Conservation (phyloP, 2,888 invertebrate genomes). For the Sphinx pinastri region DNA sequence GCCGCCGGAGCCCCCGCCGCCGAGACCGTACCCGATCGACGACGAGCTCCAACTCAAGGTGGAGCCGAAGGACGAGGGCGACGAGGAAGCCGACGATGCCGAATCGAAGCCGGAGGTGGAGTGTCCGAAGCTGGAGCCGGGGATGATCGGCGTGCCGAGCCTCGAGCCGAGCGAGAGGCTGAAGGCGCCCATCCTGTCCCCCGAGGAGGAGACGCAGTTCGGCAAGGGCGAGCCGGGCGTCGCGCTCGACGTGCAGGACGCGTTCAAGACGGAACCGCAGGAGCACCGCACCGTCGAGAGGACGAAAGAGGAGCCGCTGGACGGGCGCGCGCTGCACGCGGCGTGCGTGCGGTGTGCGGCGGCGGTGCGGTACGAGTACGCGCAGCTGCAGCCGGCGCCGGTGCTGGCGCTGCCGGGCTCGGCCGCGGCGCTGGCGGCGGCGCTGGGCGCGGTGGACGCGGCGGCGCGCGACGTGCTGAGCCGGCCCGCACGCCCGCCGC, state of each 20-base stretch:
- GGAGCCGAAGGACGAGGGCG: not conserved
- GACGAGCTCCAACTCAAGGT: slow-evolving; percentile 32
- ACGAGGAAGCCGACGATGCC: slow-evolving; percentile 4
- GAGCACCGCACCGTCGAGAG: slow-evolving; percentile 74
- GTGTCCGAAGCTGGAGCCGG: slow-evolving; percentile 33
- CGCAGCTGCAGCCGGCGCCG: slow-evolving; percentile 57
- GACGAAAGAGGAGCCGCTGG: slow-evolving; percentile 63
- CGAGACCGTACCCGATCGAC: slow-evolving; percentile 61
- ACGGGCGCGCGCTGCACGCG: slow-evolving; percentile 58
- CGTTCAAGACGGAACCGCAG: slow-evolving; percentile 39
- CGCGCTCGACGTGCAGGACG: slow-evolving; percentile 38
- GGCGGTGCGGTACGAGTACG: slow-evolving; percentile 57
- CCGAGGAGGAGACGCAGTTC: slow-evolving; percentile 57
- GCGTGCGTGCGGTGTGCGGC: slow-evolving; percentile 46
- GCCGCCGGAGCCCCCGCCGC: slow-evolving; percentile 64
- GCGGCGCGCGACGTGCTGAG: slow-evolving; percentile 52
- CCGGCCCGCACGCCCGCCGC: slow-evolving; percentile 58
- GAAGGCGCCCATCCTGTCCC: slow-evolving; percentile 59
- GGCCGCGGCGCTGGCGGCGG: slow-evolving; percentile 38
- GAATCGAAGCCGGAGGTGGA: not conserved
- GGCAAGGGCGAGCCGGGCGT: slow-evolving; percentile 30
- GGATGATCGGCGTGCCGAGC: slow-evolving; percentile 47
- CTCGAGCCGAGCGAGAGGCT: slow-evolving; percentile 68
- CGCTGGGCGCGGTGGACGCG: slow-evolving; percentile 33
- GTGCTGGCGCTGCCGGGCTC: slow-evolving; percentile 42